Conservation (phyloP, 2,797 vertebrate species). For the Lophotriccus pileatus region DNA sequence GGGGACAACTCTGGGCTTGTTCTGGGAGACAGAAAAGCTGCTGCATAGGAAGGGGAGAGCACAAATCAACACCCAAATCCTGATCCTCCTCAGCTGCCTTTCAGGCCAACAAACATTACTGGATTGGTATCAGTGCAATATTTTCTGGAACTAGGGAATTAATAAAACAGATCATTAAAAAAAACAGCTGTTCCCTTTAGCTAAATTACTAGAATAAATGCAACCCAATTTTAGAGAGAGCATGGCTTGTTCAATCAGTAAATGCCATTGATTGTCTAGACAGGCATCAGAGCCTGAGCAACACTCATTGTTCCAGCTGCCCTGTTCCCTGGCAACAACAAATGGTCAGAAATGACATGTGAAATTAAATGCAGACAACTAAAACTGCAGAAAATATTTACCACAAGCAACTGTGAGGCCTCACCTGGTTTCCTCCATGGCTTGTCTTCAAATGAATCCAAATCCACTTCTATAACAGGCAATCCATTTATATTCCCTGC, state of each 20-base stretch:
- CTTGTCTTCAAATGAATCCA: constrained; percentile 81
- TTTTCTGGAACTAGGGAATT: neutral
- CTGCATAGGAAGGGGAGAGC: neutral
- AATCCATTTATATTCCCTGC: constrained; percentile 76
- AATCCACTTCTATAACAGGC: constrained; percentile 77
- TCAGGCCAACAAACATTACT: neutral
- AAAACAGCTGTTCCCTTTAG: neutral
- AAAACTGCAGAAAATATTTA: constrained; percentile 49
- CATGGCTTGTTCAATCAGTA: neutral
- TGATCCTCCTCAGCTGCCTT: neutral
- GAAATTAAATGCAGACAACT: neutral
- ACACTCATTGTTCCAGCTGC: neutral
- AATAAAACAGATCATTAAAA: neutral
- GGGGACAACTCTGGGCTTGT: neutral
- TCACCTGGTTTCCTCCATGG: constrained; percentile 81
- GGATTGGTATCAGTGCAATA: neutral
- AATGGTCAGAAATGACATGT: neutral
- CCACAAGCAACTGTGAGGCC: constrained; percentile 58
- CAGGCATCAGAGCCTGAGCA: neutral
- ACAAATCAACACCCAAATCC: neutral
- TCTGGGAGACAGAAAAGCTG: neutral
- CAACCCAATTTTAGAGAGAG: neutral
- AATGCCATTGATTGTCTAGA: neutral
- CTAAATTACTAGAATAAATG: neutral
- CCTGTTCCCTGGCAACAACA: neutral